phyloP scores from a whole-genome alignment of 2,888 invertebrate genomes.

The Colostygia pectinataria region DNA sequence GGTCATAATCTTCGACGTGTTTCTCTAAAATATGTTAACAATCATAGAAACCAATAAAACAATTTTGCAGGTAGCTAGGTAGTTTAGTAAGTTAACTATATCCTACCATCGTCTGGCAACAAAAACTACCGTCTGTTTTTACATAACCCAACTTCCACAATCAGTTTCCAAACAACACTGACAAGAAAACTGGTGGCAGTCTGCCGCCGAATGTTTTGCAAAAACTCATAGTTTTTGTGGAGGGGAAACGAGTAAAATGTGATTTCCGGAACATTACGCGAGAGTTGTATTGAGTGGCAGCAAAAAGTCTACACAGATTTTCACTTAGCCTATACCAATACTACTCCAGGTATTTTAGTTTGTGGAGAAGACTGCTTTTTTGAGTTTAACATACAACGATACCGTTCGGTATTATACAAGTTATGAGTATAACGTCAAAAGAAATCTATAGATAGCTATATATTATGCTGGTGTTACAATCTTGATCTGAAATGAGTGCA shows the following conservation, averaged over 20 bases:
- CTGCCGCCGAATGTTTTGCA: conserved; percentile 39
- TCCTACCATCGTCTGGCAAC: not conserved
- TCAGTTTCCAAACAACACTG: conserved; percentile 24
- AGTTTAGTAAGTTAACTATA: not conserved
- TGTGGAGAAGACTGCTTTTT: conserved; percentile 6
- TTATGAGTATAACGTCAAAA: too few species aligned
- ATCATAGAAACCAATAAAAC: too few species aligned
- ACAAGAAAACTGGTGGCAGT: conserved; percentile 28
- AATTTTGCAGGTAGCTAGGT: too few species aligned
- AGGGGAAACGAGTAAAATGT: conserved; percentile 39
- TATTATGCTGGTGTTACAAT: conserved; percentile 1
- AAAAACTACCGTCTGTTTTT: conserved; percentile 11
- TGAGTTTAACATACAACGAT: too few species aligned
- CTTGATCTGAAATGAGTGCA: conserved; percentile 17
- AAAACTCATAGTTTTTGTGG: conserved; percentile 42
- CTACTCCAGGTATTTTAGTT: conserved; percentile 13
- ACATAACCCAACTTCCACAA: conserved; percentile 19
- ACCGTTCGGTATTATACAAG: too few species aligned
- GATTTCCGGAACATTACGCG: conserved; percentile 50
- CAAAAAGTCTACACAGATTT: conserved; percentile 53
- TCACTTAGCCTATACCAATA: conserved; percentile 40
- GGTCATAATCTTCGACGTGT: too few species aligned
- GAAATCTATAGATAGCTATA: too few species aligned
- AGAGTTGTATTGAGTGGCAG: conserved; percentile 39
- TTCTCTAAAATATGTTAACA: too few species aligned